phyloP scores from a whole-genome alignment of 2,888 invertebrate species.

The Elegia similella region DNA sequence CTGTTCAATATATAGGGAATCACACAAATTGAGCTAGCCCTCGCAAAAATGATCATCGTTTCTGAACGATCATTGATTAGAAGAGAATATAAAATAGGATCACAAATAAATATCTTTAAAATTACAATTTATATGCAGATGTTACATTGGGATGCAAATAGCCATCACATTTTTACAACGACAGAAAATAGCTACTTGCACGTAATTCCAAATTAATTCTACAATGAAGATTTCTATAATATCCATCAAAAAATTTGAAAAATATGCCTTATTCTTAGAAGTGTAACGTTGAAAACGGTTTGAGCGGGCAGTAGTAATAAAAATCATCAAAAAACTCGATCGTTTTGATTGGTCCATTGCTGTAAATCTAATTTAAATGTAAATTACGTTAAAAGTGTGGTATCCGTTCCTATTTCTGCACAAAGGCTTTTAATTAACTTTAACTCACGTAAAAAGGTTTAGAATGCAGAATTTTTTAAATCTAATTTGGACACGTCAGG shows the following conservation, averaged over 20 bases:
- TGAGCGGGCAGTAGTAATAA: slow-evolving; percentile 18
- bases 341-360: slow-evolving; percentile 31
- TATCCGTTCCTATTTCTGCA: slow-evolving; percentile 8
- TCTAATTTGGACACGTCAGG: too few species aligned
- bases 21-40: too few species aligned
- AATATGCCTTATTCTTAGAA: background rate
- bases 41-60: too few species aligned
- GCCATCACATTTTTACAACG: background rate
- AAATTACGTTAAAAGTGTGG: slow-evolving; percentile 31
- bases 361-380: slow-evolving; percentile 46
- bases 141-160: background rate
- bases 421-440: slow-evolving; percentile 5
- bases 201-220: background rate
- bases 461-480: too few species aligned
- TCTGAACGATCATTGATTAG: too few species aligned
- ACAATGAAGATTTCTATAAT: slow-evolving; percentile 4
- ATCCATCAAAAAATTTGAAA: background rate
- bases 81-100: too few species aligned
- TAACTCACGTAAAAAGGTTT: slow-evolving; percentile 2
- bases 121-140: background rate
- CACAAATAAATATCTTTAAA: too few species aligned
- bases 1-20: too few species aligned
- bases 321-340: slow-evolving; percentile 31
- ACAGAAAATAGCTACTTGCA: background rate
- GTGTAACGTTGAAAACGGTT: slow-evolving; percentile 21